Conservation (phyloP, 2,888 invertebrate genomes). For the Physocephala rufipes region DNA sequence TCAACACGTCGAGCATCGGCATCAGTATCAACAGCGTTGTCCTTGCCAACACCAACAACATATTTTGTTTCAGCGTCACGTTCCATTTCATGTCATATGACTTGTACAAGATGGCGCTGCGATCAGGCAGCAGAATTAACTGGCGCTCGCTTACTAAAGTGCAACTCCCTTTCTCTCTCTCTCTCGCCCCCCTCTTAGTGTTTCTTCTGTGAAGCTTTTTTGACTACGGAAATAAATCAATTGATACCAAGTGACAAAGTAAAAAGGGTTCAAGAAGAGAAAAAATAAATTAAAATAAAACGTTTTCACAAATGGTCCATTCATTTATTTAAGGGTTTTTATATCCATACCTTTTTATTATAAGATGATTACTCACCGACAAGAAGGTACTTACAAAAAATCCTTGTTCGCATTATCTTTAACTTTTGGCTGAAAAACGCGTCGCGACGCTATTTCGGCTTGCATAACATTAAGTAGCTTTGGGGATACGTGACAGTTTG, state of each 20-base stretch:
- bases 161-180: constrained; percentile 16
- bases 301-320: neutral
- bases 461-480: neutral
- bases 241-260: constrained; percentile 9
- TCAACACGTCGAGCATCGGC: constrained; percentile 65
- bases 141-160: neutral
- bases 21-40: no score
- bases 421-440: no score
- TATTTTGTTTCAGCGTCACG: constrained; percentile 65
- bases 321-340: no score
- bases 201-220: constrained; percentile 17
- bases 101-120: constrained; percentile 24
- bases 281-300: neutral
- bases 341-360: no score
- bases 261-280: neutral
- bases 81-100: constrained; percentile 43
- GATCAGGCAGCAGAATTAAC: neutral
- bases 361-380: no score
- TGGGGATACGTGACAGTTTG: constrained; percentile 10
- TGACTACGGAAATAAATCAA: constrained; percentile 29
- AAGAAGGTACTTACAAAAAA: no score
- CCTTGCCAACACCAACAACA: no score
- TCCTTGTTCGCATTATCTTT: neutral
- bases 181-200: neutral
- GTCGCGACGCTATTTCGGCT: no score